phyloP scores from a whole-genome alignment of 1,140 invertebrate species.

The Papilio aristodemus region DNA sequence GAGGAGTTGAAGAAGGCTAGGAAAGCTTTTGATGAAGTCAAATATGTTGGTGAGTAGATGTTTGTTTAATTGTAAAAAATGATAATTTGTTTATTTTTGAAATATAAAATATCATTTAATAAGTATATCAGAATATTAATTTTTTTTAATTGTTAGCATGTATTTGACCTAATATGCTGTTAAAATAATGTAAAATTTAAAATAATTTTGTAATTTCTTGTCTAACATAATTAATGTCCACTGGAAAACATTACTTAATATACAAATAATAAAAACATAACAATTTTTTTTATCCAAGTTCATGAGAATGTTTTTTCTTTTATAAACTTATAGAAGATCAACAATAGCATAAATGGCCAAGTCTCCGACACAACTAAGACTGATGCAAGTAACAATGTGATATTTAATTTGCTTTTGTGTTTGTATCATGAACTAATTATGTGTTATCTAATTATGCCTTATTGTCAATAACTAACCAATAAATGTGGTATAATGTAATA shows the following conservation, averaged over 20 bases:
- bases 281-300: neutral
- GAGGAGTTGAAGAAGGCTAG: slow-evolving; percentile 99
- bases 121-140: slow-evolving; percentile 12
- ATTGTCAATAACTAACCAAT: slow-evolving; percentile 35
- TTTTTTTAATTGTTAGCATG: slow-evolving; percentile 6
- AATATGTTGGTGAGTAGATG: slow-evolving; percentile 85
- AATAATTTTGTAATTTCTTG: neutral
- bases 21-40: slow-evolving; percentile 99
- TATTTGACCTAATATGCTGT: neutral
- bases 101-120: neutral
- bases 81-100: neutral
- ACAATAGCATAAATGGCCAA: slow-evolving; percentile 68
- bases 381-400: slow-evolving; percentile 77
- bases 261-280: neutral
- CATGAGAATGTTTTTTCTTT: slow-evolving; percentile 48
- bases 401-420: slow-evolving; percentile 71
- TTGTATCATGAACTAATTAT: slow-evolving; percentile 51
- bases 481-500: slow-evolving; percentile 33
- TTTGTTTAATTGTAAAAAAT: neutral
- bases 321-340: slow-evolving; percentile 77
- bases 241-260: neutral
- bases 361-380: slow-evolving; percentile 63
- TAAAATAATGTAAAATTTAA: neutral
- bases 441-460: slow-evolving; percentile 38
- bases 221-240: no score